Evolutionary conservation across 1,140 invertebrate genomes (phyloP).

Genomic region (Aphelinus certus): DNA sequence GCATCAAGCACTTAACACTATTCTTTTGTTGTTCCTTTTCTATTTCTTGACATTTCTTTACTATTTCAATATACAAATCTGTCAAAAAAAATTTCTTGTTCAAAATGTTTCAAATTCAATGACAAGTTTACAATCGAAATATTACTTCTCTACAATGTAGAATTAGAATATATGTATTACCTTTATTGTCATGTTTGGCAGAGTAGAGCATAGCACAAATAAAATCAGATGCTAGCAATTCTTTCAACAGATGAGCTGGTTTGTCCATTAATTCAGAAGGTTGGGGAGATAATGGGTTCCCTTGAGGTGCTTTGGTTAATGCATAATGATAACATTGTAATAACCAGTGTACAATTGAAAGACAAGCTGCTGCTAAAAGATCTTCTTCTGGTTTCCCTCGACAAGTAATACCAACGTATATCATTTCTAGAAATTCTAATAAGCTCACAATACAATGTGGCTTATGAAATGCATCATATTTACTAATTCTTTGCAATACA

Average conservation of each 20-base stretch:
- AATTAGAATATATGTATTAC: constrained; percentile 44
- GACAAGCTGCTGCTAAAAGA: constrained; percentile 76
- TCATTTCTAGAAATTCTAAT: constrained; percentile 85
- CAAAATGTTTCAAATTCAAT: not conserved
- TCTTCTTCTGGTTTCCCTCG: constrained; percentile 85
- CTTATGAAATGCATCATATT: constrained; percentile 89
- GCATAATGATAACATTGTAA: constrained; percentile 79
- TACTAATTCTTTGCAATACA: constrained; percentile 86
- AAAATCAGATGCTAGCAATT: constrained; percentile 79
- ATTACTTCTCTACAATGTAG: not conserved
- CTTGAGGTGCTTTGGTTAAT: constrained; percentile 66
- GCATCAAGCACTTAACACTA: constrained; percentile 66
- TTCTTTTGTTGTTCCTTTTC: constrained; percentile 71
- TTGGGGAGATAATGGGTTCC: constrained; percentile 62
- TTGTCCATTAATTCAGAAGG: constrained; percentile 75
- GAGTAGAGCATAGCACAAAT: constrained; percentile 84
- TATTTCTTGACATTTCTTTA: constrained; percentile 79
- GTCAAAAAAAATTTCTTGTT: constrained; percentile 37
- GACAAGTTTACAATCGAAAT: not conserved
- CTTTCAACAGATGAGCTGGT: constrained; percentile 74
- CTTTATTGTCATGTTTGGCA: constrained; percentile 74
- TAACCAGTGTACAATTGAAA: constrained; percentile 83
- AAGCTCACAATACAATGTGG: constrained; percentile 88
- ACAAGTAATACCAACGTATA: constrained; percentile 76
- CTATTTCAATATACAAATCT: constrained; percentile 74